Base-by-base conservation (phyloP, 2,113 vertebrate species). In the Campylorhamphus procurvoides region DNA sequence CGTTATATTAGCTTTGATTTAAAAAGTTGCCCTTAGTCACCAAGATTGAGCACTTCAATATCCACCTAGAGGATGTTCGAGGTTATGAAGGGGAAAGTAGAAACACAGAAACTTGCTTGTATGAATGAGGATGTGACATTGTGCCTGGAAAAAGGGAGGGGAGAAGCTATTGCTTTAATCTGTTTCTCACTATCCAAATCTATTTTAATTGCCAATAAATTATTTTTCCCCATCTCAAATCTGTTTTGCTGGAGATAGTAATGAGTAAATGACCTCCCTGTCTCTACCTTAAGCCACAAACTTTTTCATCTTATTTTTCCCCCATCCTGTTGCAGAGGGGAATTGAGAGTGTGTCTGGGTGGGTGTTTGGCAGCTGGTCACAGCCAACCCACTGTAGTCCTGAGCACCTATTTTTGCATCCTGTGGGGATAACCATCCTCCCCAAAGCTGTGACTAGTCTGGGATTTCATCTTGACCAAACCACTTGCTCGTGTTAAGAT, bases 191-290 rank as follows among this genome's bases (percentile, higher is more conserved):
- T 44, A 46, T 80, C 14, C 42, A 50, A 56, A 55, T 56, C 15
- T 60, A 16, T 52, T 87, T 81, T 58, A 84, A 47, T 37, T 76
- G 40, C 12, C 33, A 24, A 42, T 40, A 42, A 31, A 84, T 29
- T 4, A 8, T 20, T 77, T 82, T 28, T 9, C 31, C n/a, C 14
- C 9, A 33, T 5, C 5, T 37, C 0, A 1, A 37, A 16, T 31
- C 35, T 72, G 12, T 72, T 76, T 62, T 84, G 29, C 40, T 7
- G 10, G 40, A 37, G 42, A 64, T 3, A 5, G 29, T 52, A 42
- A 37, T 13, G 16, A 29, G 19, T 37, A 39, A 53, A 56, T 39
- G 42, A 63, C 31, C 29, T 52, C 18, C 20, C 28, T 63, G 31
- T 33, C 42, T 75, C 35, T 40, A 35, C 17, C 40, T 58, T 52